Evolutionary conservation across 2,888 invertebrate species (phyloP).

Genomic region (Kryphioiulus occultus): DNA sequence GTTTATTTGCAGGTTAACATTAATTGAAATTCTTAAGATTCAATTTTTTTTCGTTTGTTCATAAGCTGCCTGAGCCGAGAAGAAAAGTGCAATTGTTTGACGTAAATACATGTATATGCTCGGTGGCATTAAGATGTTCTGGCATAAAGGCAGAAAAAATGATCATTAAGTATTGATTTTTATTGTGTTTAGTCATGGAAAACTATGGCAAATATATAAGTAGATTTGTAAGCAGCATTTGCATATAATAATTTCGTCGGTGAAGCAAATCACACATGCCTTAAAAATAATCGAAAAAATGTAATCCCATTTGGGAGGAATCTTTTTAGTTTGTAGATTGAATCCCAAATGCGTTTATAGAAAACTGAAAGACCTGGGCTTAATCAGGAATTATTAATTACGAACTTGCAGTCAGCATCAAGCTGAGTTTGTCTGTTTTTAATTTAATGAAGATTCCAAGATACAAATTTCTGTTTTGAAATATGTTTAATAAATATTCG

Average conservation of each 20-base stretch:
- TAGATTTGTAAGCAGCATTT: slow-evolving; percentile 3
- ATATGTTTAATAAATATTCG: too few species aligned
- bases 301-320: slow-evolving; percentile 43
- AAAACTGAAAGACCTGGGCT: slow-evolving; percentile 4
- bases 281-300: slow-evolving; percentile 42
- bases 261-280: slow-evolving; percentile 36
- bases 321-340: slow-evolving; percentile 33
- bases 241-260: slow-evolving; percentile 15
- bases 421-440: background rate
- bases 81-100: background rate
- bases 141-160: slow-evolving; percentile 16
- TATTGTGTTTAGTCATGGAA: slow-evolving; percentile 29
- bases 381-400: slow-evolving; percentile 39
- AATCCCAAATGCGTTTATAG: background rate
- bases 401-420: background rate
- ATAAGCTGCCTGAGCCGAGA: background rate
- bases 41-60: background rate
- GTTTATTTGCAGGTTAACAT: background rate
- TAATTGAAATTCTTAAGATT: slow-evolving; percentile 35
- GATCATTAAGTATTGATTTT: slow-evolving; percentile 43
- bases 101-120: slow-evolving; percentile 29
- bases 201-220: slow-evolving; percentile 38
- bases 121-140: background rate
- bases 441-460: background rate
- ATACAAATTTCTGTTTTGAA: too few species aligned